phyloP scores from a whole-genome alignment of 2,888 invertebrate species.

The Alentia gelatinosa region DNA sequence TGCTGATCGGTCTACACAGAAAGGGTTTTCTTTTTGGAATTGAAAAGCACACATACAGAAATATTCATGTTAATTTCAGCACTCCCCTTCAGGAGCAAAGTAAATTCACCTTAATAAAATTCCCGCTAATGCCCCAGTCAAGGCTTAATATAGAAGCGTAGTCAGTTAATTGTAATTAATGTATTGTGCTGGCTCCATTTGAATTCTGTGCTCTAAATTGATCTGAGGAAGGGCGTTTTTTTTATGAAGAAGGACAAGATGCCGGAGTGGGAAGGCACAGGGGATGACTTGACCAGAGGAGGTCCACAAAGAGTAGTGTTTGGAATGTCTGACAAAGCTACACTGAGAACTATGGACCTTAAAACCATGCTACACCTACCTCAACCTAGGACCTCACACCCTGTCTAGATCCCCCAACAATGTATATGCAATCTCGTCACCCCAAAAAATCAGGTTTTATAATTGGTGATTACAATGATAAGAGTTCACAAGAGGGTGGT shows the following conservation, averaged over 20 bases:
- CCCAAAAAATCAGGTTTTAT: not conserved
- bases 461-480: not conserved
- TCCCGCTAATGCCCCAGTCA: not conserved
- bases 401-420: not conserved
- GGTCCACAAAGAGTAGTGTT: not conserved
- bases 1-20: no score
- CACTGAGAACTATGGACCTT: not conserved
- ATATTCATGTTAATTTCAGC: not conserved
- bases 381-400: not conserved
- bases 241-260: not conserved
- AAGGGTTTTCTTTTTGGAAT: no score
- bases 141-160: not conserved
- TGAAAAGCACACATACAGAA: no score
- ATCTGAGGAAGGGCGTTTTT: not conserved
- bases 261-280: not conserved
- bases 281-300: not conserved
- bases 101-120: not conserved
- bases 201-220: not conserved
- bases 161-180: not conserved
- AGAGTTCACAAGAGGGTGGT: not conserved
- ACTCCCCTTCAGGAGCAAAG: not conserved
- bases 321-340: conserved; percentile 2
- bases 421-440: not conserved
- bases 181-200: not conserved
- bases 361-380: not conserved